Evolutionary conservation across 1,140 invertebrate genomes (phyloP), one percentile per base, ranked within the genome.

Genomic region (Drosophila takahashii): DNA sequence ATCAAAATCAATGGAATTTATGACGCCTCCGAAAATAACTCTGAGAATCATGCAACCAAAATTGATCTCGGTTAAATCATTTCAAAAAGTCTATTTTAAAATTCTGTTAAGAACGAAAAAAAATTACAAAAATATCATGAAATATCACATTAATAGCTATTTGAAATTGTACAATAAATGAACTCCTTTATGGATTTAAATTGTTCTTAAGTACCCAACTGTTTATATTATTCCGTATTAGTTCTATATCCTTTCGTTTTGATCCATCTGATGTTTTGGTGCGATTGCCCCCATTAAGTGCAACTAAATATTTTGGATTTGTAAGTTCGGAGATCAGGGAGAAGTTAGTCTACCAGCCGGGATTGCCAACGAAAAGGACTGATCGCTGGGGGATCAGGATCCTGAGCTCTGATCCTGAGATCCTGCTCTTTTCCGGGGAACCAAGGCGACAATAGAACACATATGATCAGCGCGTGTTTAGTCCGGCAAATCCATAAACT

Each of bases 281-380:
- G 67, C 47, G 45, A 56, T 53, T 36, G 78, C 67, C 78, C 59
- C 64, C 61, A 48, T 59, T 80, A 74, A 74, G 50, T 36, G 51
- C 50, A 26, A 74, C 69, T 41, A 81, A 85, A 87, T 85, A 85
- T 85, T 85, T 78, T 71, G 81, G 81, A 86, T 85, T 80, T 61
- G 66, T 50, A 62, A 81, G 78, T 44, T 77, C 32, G 22, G 27
- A 54, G 62, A 77, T 67, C 61, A 77, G 26, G 16, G 11, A 77
- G 32, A 81, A 81, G 78, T 81, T 81, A 81, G 78, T 81, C 78
- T 64, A 48, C 9, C 15, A 58, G 44, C 27, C 22, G 18, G 29
- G 64, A 57, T 47, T 47, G 47, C 10, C 36, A 9, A 16, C 15
- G 45, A 36, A 50, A 48, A 39, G 57, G 8, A 27, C 16, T 36